Evolutionary conservation across 1,140 invertebrate genomes (phyloP).

Genomic region (Mercenaria mercenaria): DNA sequence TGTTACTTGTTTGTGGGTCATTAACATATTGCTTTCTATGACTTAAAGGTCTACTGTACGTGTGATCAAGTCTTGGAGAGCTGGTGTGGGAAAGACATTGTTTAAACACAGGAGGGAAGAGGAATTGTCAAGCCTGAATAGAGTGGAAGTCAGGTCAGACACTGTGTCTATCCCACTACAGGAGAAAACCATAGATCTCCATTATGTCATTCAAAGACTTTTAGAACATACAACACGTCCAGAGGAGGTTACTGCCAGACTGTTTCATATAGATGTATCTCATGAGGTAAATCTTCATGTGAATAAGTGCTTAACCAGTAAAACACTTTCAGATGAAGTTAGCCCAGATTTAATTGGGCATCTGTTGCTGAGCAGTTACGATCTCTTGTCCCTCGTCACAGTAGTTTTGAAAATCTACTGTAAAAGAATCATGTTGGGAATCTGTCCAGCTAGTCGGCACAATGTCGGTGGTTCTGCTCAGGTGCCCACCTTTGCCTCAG

Average conservation of each 20-base stretch:
- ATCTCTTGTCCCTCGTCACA: no score
- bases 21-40: no score
- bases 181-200: constrained; percentile 61
- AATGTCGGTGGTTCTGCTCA: no score
- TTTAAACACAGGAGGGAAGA: constrained; percentile 65
- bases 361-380: no score
- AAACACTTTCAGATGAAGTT: no score
- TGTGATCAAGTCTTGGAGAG: constrained; percentile 74
- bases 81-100: constrained; percentile 79
- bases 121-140: constrained; percentile 33
- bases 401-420: no score
- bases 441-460: no score
- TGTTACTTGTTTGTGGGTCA: no score
- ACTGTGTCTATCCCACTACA: constrained; percentile 71
- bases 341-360: no score
- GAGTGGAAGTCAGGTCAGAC: neutral
- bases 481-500: no score
- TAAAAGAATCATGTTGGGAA: no score
- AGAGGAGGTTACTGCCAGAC: constrained; percentile 54
- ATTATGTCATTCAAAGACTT: constrained; percentile 62
- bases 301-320: no score
- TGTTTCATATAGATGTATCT: constrained; percentile 78
- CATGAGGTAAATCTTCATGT: constrained; percentile 78
- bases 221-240: constrained; percentile 60
- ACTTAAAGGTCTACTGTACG: constrained; percentile 70